These are phyloP conservation scores for Pterobdella sp. DNA, from an alignment of 2,888 invertebrate species.

Conservation along the genomic window DNA sequence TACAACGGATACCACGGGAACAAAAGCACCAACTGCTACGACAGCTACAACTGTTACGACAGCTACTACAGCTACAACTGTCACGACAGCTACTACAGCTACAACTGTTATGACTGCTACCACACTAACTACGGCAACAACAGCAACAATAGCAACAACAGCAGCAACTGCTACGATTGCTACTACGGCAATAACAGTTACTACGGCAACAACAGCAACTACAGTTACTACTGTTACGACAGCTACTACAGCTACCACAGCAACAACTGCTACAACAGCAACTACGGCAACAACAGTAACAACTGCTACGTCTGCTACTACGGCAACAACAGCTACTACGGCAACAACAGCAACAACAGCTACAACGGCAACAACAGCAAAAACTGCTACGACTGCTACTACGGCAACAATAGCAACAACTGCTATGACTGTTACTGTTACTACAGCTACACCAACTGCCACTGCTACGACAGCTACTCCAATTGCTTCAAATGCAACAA, in stretches of 20 bases:
- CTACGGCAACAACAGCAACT: neutral
- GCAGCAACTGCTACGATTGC: neutral
- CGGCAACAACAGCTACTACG: neutral
- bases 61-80: too few species aligned
- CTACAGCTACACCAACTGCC: neutral
- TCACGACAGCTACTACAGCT: neutral
- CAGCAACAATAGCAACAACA: neutral
- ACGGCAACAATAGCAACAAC: neutral
- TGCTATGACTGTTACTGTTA: neutral
- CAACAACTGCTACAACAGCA: neutral
- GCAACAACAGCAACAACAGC: neutral
- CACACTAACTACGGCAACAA: neutral
- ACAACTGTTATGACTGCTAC: neutral
- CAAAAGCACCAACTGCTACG: neutral
- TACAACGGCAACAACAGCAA: neutral
- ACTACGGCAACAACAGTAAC: neutral
- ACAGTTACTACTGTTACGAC: neutral
- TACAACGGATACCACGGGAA: neutral
- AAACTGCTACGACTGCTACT: neutral
- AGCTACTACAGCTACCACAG: neutral
- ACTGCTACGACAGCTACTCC: conserved; percentile 1
- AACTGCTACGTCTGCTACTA: neutral
- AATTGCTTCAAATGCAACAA: neutral
- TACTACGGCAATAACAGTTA: neutral
- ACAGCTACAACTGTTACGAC: neutral